These are phyloP conservation scores for Ptilonorhynchus violaceus DNA, from an alignment of 2,113 vertebrate species.

Conservation along the genomic window DNA sequence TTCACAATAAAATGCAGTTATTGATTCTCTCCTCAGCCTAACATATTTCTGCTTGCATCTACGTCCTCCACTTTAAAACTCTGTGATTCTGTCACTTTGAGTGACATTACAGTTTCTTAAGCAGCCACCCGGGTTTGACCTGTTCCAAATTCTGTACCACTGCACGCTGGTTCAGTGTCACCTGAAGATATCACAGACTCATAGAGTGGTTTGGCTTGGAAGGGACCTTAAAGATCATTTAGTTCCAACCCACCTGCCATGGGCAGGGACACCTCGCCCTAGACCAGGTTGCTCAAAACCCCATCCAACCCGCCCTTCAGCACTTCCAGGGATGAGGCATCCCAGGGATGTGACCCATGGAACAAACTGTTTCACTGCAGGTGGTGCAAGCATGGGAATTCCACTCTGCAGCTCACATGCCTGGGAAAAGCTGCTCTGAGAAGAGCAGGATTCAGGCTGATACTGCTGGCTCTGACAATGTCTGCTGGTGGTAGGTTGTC, in stretches of 20 bases:
- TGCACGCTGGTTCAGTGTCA: fast-evolving
- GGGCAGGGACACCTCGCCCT: neutral
- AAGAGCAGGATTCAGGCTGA: neutral
- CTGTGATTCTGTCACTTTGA: neutral
- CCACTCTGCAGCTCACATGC: neutral
- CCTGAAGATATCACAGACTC: neutral
- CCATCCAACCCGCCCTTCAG: neutral
- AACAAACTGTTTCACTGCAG: fast-evolving
- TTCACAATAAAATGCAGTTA: neutral
- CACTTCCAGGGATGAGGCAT: neutral
- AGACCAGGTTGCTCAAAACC: neutral
- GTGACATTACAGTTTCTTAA: neutral
- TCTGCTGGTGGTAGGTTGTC: neutral
- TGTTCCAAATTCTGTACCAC: neutral
- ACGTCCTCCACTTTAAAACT: neutral
- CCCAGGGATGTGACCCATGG: neutral
- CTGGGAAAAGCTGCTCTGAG: neutral
- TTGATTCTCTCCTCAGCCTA: neutral
- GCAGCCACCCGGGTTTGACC: neutral
- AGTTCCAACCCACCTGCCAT: neutral
- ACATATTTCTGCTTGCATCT: neutral
- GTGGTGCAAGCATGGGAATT: neutral
- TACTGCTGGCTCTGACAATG: neutral
- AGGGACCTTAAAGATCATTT: neutral
- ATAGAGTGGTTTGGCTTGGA: neutral